These are phyloP conservation scores for Cyanoliseus patagonus DNA, from an alignment of 2,113 vertebrate genomes.

Conservation along the genomic window DNA sequence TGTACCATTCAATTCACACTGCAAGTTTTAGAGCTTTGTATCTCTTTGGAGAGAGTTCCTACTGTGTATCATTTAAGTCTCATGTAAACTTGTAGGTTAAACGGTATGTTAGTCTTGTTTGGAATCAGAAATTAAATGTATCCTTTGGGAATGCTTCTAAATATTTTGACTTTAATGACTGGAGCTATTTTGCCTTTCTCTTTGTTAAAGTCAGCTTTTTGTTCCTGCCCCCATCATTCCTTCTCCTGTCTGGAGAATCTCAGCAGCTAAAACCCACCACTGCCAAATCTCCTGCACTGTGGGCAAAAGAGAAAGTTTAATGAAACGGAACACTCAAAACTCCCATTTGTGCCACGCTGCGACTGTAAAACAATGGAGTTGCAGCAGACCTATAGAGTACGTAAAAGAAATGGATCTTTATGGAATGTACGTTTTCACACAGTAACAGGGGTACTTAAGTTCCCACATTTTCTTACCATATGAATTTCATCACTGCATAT, in stretches of 20 bases:
- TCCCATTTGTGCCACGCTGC: background rate
- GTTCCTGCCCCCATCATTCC: background rate
- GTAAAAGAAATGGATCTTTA: background rate
- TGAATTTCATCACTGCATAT: background rate
- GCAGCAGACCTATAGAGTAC: background rate
- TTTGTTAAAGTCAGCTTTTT: background rate
- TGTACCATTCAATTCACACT: background rate
- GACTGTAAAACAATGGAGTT: background rate
- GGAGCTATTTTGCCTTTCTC: background rate
- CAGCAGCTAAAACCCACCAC: background rate
- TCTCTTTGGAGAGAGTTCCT: background rate
- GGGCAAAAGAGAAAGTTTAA: slow-evolving; percentile 1
- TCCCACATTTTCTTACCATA: background rate
- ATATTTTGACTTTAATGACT: background rate
- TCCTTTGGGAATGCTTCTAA: background rate
- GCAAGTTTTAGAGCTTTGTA: background rate
- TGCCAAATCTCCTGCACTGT: background rate
- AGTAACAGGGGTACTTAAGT: background rate
- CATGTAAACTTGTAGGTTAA: background rate
- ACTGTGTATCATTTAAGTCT: background rate
- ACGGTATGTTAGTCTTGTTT: background rate
- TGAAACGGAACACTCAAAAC: background rate
- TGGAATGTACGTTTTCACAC: background rate
- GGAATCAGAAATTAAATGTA: background rate
- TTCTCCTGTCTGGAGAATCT: background rate